Evolutionary conservation across 2,797 vertebrate genomes (phyloP).

Genomic region (Enteromius anoplus): DNA sequence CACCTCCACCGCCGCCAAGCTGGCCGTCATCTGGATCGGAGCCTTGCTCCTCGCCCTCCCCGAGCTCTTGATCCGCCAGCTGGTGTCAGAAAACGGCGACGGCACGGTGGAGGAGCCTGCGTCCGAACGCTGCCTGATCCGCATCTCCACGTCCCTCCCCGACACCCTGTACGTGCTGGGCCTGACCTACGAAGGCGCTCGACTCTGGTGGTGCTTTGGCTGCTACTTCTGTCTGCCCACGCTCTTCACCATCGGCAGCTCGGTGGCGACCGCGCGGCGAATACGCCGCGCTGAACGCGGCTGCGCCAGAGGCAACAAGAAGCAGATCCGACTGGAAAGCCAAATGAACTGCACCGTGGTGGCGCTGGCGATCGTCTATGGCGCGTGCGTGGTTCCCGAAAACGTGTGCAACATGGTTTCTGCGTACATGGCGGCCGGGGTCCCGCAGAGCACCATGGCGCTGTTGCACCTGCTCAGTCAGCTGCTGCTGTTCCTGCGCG

Average conservation of each 20-base stretch:
- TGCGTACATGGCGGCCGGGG: slow-evolving; percentile 92
- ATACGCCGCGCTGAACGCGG: slow-evolving; percentile 91
- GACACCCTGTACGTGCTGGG: slow-evolving; percentile 95
- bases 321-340: slow-evolving; percentile 95
- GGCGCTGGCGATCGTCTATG: slow-evolving; percentile 94
- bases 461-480: slow-evolving; percentile 94
- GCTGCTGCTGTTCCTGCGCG: slow-evolving; percentile 94
- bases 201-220: slow-evolving; percentile 99
- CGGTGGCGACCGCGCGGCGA: slow-evolving; percentile 91
- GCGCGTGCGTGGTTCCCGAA: slow-evolving; percentile 94
- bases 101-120: slow-evolving; percentile 65
- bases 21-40: slow-evolving; percentile 97
- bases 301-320: slow-evolving; percentile 91
- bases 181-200: slow-evolving; percentile 91
- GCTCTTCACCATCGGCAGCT: slow-evolving; percentile 96
- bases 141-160: slow-evolving; percentile 89
- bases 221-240: slow-evolving; percentile 98
- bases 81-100: slow-evolving; percentile 71
- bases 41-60: slow-evolving; percentile 92
- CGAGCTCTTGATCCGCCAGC: slow-evolving; percentile 47
- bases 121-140: slow-evolving; percentile 86
- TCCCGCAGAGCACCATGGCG: slow-evolving; percentile 90
- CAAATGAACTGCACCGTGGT: slow-evolving; percentile 99
- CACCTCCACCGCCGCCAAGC: slow-evolving; percentile 91
- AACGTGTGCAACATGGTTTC: slow-evolving; percentile 98